These are phyloP conservation scores for Leptopilina syphax DNA, from an alignment of 2,888 invertebrate species.

Conservation along the genomic window DNA sequence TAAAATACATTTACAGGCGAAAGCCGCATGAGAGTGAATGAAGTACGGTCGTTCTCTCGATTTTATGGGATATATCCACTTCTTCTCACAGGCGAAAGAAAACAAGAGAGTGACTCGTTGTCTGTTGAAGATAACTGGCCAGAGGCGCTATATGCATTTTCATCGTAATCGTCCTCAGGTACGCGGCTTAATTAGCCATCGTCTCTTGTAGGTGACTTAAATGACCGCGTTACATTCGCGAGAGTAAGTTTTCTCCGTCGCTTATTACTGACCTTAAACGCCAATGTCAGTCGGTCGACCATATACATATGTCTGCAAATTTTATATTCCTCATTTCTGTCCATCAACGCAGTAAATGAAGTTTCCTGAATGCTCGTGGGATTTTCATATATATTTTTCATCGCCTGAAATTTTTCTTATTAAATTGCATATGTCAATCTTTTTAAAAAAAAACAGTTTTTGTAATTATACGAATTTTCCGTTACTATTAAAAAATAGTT, in stretches of 20 bases:
- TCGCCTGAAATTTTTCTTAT: not conserved
- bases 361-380: conserved; percentile 19
- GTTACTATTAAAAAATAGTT: no score
- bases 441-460: no score
- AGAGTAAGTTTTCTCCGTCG: conserved; percentile 23
- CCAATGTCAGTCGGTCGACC: conserved; percentile 26
- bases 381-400: not conserved
- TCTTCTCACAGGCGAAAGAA: conserved; percentile 44
- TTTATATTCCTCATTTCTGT: conserved; percentile 1
- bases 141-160: conserved; percentile 41
- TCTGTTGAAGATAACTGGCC: conserved; percentile 39
- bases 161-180: conserved; percentile 51
- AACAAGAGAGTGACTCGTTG: conserved; percentile 44
- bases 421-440: not conserved
- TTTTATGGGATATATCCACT: conserved; percentile 56
- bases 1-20: conserved; percentile 57
- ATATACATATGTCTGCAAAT: not conserved
- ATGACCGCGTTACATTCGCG: conserved; percentile 49
- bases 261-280: conserved; percentile 27
- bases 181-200: conserved; percentile 59
- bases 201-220: conserved; percentile 56
- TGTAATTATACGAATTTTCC: no score
- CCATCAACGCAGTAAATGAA: conserved; percentile 7
- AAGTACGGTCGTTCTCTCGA: conserved; percentile 56
- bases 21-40: conserved; percentile 47